Evolutionary conservation across 1,140 invertebrate species (phyloP).

Genomic region (Scaptomyza graminum): DNA sequence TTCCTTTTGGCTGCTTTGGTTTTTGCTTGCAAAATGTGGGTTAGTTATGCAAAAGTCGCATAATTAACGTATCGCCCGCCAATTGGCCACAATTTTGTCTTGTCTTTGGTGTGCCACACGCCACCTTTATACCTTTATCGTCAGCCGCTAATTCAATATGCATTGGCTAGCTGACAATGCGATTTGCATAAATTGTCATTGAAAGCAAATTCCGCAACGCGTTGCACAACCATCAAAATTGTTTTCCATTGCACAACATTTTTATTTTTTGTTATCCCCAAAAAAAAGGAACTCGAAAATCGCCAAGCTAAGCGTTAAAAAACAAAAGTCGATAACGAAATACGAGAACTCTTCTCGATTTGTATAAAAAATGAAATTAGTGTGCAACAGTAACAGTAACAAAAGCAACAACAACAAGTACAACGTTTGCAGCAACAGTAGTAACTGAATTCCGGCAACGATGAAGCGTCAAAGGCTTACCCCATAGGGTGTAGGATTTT

Average conservation of each 20-base stretch:
- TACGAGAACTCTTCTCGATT: constrained; percentile 65
- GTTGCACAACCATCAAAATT: constrained; percentile 60
- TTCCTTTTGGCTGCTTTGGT: constrained; percentile 38
- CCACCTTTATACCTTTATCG: background rate
- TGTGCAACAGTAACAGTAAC: constrained; percentile 54
- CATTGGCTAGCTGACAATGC: constrained; percentile 51
- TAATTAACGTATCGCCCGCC: constrained; percentile 67
- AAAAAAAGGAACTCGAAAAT: constrained; percentile 48
- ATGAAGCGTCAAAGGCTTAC: constrained; percentile 50
- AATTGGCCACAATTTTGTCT: constrained; percentile 73
- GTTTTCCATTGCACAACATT: constrained; percentile 55
- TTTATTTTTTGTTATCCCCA: no score
- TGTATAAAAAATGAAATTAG: constrained; percentile 79
- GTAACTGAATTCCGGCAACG: constrained; percentile 72
- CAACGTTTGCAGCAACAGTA: constrained; percentile 33
- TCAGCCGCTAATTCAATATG: constrained; percentile 42
- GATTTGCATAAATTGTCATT: constrained; percentile 79
- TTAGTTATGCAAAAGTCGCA: constrained; percentile 50
- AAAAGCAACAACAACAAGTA: constrained; percentile 14
- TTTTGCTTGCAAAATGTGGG: constrained; percentile 33
- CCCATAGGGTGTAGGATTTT: constrained; percentile 5
- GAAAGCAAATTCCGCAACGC: constrained; percentile 70
- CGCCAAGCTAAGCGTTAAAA: constrained; percentile 78
- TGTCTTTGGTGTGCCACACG: constrained; percentile 26
- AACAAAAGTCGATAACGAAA: constrained; percentile 81